These are phyloP conservation scores for Brotula barbata DNA, from an alignment of 2,797 vertebrate genomes.

Conservation along the genomic window DNA sequence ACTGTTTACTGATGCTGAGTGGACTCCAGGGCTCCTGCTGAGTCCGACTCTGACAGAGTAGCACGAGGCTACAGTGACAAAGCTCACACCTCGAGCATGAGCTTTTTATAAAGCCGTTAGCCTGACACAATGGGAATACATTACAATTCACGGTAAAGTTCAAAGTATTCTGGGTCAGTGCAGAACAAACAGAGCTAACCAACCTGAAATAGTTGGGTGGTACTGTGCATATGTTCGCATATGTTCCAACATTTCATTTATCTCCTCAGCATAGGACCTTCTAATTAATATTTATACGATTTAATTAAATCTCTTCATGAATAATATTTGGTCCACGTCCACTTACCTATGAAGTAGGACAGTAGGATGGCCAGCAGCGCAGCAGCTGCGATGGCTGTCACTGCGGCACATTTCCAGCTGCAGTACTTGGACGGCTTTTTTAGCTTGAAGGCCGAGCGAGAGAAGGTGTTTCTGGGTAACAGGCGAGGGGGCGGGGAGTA, in stretches of 20 bases:
- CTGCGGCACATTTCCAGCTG: constrained; percentile 98
- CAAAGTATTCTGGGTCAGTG: constrained; percentile 21
- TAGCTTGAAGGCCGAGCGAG: constrained; percentile 97
- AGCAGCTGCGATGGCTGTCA: constrained; percentile 92
- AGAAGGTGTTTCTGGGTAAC: constrained; percentile 96
- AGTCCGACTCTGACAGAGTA: constrained; percentile 52
- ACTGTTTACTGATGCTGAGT: constrained; percentile 56
- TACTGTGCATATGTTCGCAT: constrained; percentile 14
- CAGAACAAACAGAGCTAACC: constrained; percentile 23
- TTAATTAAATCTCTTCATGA: constrained; percentile 22
- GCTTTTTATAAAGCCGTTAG: constrained; percentile 37
- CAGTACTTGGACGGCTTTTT: constrained; percentile 99
- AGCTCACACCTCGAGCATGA: constrained; percentile 35
- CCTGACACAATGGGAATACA: constrained; percentile 31
- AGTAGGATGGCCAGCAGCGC: constrained; percentile 92
- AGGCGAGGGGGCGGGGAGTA: constrained; percentile 96
- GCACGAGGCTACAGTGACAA: constrained; percentile 42
- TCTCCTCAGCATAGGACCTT: background rate
- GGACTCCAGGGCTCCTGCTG: constrained; percentile 51
- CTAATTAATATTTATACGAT: constrained; percentile 15
- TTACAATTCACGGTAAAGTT: constrained; percentile 34
- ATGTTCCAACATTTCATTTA: constrained; percentile 11
- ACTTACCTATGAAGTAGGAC: constrained; percentile 95
- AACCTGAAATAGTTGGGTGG: constrained; percentile 22
- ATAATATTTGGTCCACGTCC: background rate